These are phyloP conservation scores for Dasyprocta punctata DNA, from an alignment of 2,113 vertebrate genomes.

Conservation along the genomic window DNA sequence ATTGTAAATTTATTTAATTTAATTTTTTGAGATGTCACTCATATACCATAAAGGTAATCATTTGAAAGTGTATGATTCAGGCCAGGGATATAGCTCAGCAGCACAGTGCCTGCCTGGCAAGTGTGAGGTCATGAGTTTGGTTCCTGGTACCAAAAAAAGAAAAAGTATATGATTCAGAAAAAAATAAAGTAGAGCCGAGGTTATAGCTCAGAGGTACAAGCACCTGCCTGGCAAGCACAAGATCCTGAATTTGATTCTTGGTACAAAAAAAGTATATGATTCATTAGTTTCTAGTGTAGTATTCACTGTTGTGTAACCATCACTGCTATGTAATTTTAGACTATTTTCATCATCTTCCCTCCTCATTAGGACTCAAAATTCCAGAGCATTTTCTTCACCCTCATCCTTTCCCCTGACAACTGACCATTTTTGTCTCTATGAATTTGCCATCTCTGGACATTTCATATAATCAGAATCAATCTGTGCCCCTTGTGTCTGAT, in stretches of 20 bases:
- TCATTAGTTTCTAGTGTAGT: background rate
- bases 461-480: background rate
- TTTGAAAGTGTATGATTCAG: constrained; percentile 2
- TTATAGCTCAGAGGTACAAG: too few relatives aligned
- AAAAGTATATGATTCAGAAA: too few relatives aligned
- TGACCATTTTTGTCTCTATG: background rate
- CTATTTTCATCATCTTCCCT: background rate
- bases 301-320: background rate
- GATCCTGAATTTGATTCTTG: too few relatives aligned
- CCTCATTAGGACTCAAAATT: background rate
- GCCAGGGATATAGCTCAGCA: too few relatives aligned
- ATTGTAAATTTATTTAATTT: background rate
- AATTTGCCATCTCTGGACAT: constrained; percentile 13
- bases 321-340: background rate
- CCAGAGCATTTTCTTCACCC: background rate
- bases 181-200: too few relatives aligned
- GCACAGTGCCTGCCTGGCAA: too few relatives aligned
- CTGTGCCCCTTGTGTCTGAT: background rate
- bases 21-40: constrained; percentile 13
- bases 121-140: too few relatives aligned
- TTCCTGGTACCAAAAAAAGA: too few relatives aligned
- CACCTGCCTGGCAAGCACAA: too few relatives aligned
- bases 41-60: background rate
- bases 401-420: background rate
- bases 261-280: background rate